These are phyloP conservation scores for Notocelia uddmanniana DNA, from an alignment of 2,888 invertebrate genomes.

Conservation along the genomic window DNA sequence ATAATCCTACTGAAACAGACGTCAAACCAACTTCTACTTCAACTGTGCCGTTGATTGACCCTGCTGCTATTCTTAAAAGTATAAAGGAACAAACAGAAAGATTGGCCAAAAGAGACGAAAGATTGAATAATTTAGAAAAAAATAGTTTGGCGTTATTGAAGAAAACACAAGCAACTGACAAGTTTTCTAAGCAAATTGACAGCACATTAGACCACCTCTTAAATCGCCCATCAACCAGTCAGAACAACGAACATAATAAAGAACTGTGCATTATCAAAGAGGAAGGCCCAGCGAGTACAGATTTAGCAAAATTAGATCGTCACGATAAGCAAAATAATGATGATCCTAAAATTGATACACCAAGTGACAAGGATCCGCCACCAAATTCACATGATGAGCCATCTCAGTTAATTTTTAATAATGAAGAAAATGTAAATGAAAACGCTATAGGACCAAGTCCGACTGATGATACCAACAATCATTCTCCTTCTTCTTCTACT, in stretches of 20 bases:
- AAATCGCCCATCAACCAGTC: constrained; percentile 57
- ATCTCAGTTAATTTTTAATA: constrained; percentile 54
- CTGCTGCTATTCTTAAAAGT: constrained; percentile 62
- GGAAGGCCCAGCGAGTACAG: not conserved
- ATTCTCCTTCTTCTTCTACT: not conserved
- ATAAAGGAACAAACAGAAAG: constrained; percentile 60
- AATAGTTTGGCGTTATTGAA: constrained; percentile 54
- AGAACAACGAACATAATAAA: constrained; percentile 5
- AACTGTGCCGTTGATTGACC: constrained; percentile 52
- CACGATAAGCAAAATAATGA: not conserved
- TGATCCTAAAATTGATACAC: constrained; percentile 5
- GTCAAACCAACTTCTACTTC: constrained; percentile 39
- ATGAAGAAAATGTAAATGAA: constrained; percentile 44
- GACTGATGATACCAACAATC: not conserved
- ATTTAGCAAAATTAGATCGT: not conserved
- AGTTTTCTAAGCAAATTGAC: constrained; percentile 56
- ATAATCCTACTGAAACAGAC: constrained; percentile 18
- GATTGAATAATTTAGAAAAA: constrained; percentile 60
- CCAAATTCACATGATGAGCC: not conserved
- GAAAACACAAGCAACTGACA: constrained; percentile 55
- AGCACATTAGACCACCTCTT: constrained; percentile 58
- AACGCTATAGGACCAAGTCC: not conserved
- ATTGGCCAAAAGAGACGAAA: constrained; percentile 61
- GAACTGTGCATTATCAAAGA: constrained; percentile 17
- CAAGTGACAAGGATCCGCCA: constrained; percentile 22